Evolutionary conservation across 2,888 invertebrate species (phyloP).

Genomic region (Athalia cordata): DNA sequence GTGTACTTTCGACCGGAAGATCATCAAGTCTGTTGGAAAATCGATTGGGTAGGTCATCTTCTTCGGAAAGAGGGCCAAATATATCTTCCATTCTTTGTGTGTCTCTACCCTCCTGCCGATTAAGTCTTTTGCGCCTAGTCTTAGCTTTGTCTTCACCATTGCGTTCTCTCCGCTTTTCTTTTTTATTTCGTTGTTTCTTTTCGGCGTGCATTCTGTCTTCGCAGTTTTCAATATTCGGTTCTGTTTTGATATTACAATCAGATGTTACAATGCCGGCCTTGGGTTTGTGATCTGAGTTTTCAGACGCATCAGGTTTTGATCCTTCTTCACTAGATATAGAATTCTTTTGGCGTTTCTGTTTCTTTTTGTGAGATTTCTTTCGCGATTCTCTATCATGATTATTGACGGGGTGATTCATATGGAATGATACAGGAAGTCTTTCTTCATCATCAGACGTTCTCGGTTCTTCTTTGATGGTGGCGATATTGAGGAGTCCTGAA

Average conservation of each 20-base stretch:
- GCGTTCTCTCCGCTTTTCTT: slow-evolving; percentile 70
- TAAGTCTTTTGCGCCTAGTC: slow-evolving; percentile 67
- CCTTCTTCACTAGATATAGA: slow-evolving; percentile 78
- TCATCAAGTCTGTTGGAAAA: slow-evolving; percentile 66
- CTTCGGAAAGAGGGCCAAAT: slow-evolving; percentile 90
- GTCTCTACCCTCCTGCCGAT: slow-evolving; percentile 79
- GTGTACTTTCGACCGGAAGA: slow-evolving; percentile 67
- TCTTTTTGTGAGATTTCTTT: slow-evolving; percentile 88
- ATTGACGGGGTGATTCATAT: slow-evolving; percentile 63
- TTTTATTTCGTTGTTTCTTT: slow-evolving; percentile 72
- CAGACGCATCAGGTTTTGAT: slow-evolving; percentile 70
- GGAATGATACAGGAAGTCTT: slow-evolving; percentile 61
- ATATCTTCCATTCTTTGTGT: slow-evolving; percentile 86
- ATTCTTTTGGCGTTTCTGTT: slow-evolving; percentile 86
- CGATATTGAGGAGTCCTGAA: slow-evolving; percentile 52
- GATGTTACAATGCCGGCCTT: slow-evolving; percentile 22
- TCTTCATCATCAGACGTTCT: slow-evolving; percentile 71
- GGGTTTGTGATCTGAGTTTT: slow-evolving; percentile 53
- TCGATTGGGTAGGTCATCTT: slow-evolving; percentile 75
- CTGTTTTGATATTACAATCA: background rate
- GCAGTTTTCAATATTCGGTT: slow-evolving; percentile 58
- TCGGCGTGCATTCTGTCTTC: slow-evolving; percentile 71
- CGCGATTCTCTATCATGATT: slow-evolving; percentile 74
- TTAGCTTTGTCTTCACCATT: slow-evolving; percentile 71
- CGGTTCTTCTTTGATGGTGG: slow-evolving; percentile 66